Evolutionary conservation across 2,888 invertebrate genomes (phyloP).

Genomic region (Caenorhabditis sp.): DNA sequence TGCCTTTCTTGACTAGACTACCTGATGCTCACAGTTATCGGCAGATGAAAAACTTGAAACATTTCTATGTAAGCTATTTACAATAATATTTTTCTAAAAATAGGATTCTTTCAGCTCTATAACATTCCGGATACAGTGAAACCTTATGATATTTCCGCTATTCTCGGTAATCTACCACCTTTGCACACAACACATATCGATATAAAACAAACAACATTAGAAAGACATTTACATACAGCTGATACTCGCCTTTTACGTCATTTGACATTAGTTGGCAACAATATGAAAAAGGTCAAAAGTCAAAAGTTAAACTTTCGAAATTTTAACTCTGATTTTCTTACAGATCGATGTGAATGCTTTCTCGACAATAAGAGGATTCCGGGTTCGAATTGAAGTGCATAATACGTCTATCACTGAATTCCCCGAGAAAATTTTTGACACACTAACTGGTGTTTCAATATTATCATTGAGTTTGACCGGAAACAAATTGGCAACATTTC

Average conservation of each 20-base stretch:
- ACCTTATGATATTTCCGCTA: constrained; percentile 54
- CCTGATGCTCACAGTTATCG: constrained; percentile 54
- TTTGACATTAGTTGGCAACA: constrained; percentile 53
- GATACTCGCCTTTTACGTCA: constrained; percentile 61
- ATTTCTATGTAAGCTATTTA: constrained; percentile 37
- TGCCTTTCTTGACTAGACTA: constrained; percentile 55
- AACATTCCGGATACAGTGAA: constrained; percentile 46
- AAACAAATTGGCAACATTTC: constrained; percentile 48
- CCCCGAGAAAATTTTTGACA: constrained; percentile 60
- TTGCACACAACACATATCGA: constrained; percentile 59
- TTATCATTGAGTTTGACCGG: constrained; percentile 41
- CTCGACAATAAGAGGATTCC: constrained; percentile 59
- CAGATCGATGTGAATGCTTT: constrained; percentile 62
- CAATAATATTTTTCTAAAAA: neutral
- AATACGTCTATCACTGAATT: constrained; percentile 58
- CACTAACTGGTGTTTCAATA: constrained; percentile 50
- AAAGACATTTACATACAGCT: constrained; percentile 50
- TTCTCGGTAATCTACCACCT: constrained; percentile 62
- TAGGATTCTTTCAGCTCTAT: constrained; percentile 45
- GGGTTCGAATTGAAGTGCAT: constrained; percentile 54
- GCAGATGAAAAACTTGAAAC: constrained; percentile 54
- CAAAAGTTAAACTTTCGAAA: neutral
- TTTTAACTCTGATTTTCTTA: too few species aligned
- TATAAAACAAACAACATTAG: constrained; percentile 48
- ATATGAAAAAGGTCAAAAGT: constrained; percentile 45